Percentiles rank a stretch among this genome's conserved stretches.
These are phyloP conservation scores for Rhinogobius similis DNA, from an alignment of 2,113 vertebrate genomes.

Conservation along the genomic window DNA sequence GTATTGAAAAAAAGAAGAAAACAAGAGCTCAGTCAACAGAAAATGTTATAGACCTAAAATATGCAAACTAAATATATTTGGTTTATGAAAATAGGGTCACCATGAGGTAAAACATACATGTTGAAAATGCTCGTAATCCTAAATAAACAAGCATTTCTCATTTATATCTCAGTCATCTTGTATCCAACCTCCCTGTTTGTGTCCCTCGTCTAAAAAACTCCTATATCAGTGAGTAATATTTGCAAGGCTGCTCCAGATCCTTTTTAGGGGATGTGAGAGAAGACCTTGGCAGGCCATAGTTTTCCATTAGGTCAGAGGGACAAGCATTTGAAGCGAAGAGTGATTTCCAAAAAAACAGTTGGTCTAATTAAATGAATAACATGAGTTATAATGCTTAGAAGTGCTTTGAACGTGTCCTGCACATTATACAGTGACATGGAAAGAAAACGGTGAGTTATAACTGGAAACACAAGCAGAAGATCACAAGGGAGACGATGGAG, in stretches of 20 bases:
- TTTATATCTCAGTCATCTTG: neutral
- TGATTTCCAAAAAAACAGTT: constrained; percentile 54
- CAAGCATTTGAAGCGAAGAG: constrained; percentile 68
- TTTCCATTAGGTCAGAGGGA: constrained; percentile 77
- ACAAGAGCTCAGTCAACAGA: neutral
- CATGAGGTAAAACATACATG: neutral
- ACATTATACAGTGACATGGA: constrained; percentile 28
- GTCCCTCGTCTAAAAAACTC: constrained; percentile 24
- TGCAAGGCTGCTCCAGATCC: constrained; percentile 69
- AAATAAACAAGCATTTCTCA: neutral
- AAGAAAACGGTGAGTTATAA: constrained; percentile 20
- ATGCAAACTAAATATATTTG: neutral
- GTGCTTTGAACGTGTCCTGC: constrained; percentile 39
- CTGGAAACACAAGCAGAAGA: neutral
- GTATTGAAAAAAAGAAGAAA: too few species aligned
- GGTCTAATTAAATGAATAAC: constrained; percentile 67
- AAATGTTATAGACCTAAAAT: too few species aligned
- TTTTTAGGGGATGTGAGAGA: constrained; percentile 74
- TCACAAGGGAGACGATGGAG: neutral
- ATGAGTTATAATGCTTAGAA: constrained; percentile 62
- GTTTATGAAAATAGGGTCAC: neutral
- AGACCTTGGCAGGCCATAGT: constrained; percentile 69
- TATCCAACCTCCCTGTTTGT: constrained; percentile 30
- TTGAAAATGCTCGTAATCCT: neutral
- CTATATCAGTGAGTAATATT: constrained; percentile 49